phyloP scores from a whole-genome alignment of 2,888 invertebrate species.

The Trichogramma dendrolimi region DNA sequence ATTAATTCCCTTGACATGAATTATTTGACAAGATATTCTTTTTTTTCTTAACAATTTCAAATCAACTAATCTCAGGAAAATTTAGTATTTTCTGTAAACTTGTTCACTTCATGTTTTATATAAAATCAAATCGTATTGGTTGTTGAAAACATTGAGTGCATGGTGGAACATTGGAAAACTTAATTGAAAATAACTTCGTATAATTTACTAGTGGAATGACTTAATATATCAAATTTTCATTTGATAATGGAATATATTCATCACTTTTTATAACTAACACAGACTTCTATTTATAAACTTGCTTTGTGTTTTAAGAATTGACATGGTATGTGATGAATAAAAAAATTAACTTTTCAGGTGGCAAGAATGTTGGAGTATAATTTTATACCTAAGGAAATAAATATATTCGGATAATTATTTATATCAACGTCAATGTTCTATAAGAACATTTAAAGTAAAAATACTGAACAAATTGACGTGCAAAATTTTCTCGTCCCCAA shows the following conservation, averaged over 20 bases:
- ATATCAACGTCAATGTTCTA: conserved; percentile 18
- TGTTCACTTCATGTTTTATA: too few relatives aligned
- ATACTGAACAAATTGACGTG: conserved; percentile 20
- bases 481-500: conserved; percentile 17
- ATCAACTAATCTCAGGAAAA: conserved; percentile 1
- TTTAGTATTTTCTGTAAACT: too few relatives aligned
- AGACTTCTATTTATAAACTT: conserved; percentile 23
- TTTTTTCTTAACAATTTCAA: conserved; percentile 16
- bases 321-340: conserved; percentile 27
- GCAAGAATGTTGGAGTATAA: conserved; percentile 27
- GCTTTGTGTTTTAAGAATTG: conserved; percentile 21
- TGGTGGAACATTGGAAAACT: conserved; percentile 8
- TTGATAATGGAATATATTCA: conserved; percentile 20
- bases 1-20: conserved; percentile 12
- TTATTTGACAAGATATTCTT: not conserved
- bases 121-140: too few relatives aligned
- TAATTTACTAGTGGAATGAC: conserved; percentile 25
- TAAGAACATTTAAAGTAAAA: conserved; percentile 19
- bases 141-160: too few relatives aligned
- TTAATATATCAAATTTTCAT: conserved; percentile 18
- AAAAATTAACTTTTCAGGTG: conserved; percentile 30
- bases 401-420: conserved; percentile 7
- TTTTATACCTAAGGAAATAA: conserved; percentile 20
- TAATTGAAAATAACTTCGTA: conserved; percentile 21
- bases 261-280: conserved; percentile 26